phyloP scores from a whole-genome alignment of 2,113 vertebrate species.

The Mirounga angustirostris region DNA sequence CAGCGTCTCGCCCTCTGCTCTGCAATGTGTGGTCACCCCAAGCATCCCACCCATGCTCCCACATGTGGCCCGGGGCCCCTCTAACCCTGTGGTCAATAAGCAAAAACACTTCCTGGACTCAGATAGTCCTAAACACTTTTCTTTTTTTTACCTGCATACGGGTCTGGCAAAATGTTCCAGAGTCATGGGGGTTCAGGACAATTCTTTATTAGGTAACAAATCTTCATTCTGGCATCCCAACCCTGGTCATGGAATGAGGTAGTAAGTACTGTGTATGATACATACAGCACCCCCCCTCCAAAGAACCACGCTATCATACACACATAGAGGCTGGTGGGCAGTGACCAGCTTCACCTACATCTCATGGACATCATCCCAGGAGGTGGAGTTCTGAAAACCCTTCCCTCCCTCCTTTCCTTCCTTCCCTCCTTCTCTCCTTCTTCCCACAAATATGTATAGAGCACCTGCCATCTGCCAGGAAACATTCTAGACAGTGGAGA shows the following conservation, averaged over 20 bases:
- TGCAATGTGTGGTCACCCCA: background rate
- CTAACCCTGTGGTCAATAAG: background rate
- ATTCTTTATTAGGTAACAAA: too few species aligned
- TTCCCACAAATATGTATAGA: background rate
- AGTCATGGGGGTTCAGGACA: background rate
- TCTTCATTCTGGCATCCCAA: background rate
- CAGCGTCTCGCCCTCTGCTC: background rate
- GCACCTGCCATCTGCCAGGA: background rate
- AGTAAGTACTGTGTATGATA: background rate
- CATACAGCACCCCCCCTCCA: too few species aligned
- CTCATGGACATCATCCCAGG: background rate
- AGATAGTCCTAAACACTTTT: background rate
- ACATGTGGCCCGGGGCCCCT: background rate
- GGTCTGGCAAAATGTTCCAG: background rate
- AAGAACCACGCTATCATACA: fast-evolving
- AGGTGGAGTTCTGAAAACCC: background rate
- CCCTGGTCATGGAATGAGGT: too few species aligned
- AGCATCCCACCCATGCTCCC: background rate
- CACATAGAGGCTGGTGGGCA: background rate
- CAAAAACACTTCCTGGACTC: background rate
- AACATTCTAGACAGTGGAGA: background rate
- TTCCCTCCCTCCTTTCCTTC: background rate
- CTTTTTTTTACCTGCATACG: background rate
- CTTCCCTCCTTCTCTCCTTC: background rate
- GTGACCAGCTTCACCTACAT: background rate